phyloP scores from a whole-genome alignment of 2,797 vertebrate species.

The Aeoliscus strigatus region DNA sequence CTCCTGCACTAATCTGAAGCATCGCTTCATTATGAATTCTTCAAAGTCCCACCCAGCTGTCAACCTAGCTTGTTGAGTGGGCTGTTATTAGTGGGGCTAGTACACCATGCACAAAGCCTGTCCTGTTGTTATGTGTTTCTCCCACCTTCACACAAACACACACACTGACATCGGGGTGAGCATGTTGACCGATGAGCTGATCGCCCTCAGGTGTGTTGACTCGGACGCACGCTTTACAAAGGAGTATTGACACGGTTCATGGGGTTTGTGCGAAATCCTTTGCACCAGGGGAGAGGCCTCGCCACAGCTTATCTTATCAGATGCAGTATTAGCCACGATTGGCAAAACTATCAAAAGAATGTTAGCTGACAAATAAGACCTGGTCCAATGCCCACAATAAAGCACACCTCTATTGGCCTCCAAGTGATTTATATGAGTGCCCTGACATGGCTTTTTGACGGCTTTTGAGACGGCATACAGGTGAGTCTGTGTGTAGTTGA shows the following conservation, averaged over 20 bases:
- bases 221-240: slow-evolving; percentile 63
- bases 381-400: slow-evolving; percentile 62
- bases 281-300: slow-evolving; percentile 50
- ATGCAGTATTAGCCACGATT: slow-evolving; percentile 78
- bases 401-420: slow-evolving; percentile 52
- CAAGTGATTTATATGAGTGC: slow-evolving; percentile 67
- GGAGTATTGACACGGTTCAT: slow-evolving; percentile 67
- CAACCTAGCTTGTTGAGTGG: slow-evolving; percentile 65
- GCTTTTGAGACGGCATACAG: slow-evolving; percentile 60
- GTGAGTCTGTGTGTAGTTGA: slow-evolving; percentile 37
- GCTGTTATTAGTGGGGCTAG: slow-evolving; percentile 63
- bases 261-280: slow-evolving; percentile 51
- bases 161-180: slow-evolving; percentile 25
- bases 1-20: slow-evolving; percentile 71
- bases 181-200: slow-evolving; percentile 57
- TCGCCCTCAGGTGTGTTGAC: slow-evolving; percentile 73
- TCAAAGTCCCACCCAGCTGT: slow-evolving; percentile 75
- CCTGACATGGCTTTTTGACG: slow-evolving; percentile 51
- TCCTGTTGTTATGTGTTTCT: slow-evolving; percentile 59
- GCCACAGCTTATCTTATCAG: slow-evolving; percentile 76
- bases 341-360: slow-evolving; percentile 80
- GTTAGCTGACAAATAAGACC: slow-evolving; percentile 67
- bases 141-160: slow-evolving; percentile 42
- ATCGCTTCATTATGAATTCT: slow-evolving; percentile 77
- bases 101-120: slow-evolving; percentile 57